phyloP scores from a whole-genome alignment of 2,888 invertebrate species.

The Thalpophila matura region DNA sequence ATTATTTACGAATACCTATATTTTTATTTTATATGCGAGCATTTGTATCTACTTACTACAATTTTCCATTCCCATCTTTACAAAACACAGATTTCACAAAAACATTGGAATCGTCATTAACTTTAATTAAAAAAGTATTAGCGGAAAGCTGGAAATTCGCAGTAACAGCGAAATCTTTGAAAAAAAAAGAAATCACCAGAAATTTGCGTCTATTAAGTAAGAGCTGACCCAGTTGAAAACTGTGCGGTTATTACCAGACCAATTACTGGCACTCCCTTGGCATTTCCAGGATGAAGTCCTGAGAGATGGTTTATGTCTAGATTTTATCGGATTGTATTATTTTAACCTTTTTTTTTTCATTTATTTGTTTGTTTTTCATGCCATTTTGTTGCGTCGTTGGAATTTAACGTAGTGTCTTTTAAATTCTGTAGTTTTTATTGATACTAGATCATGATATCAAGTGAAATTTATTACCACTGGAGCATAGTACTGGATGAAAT shows the following conservation, averaged over 20 bases:
- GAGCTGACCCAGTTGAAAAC: constrained; percentile 59
- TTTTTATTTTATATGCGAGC: background rate
- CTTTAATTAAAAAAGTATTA: constrained; percentile 2
- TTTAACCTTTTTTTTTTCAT: constrained; percentile 5
- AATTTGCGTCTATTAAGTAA: constrained; percentile 37
- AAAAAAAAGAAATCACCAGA: constrained; percentile 14
- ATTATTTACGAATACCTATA: background rate
- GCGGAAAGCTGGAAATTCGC: background rate
- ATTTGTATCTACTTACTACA: too few relatives aligned
- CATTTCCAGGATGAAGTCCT: background rate
- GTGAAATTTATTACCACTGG: too few relatives aligned
- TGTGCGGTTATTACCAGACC: constrained; percentile 49
- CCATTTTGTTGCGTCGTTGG: too few relatives aligned
- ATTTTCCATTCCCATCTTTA: background rate
- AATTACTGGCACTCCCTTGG: constrained; percentile 51
- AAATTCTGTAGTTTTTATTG: too few relatives aligned
- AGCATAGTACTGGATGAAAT: too few relatives aligned
- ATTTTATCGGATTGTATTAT: background rate
- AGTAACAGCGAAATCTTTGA: background rate
- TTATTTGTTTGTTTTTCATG: background rate
- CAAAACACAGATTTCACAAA: background rate
- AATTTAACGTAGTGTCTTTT: too few relatives aligned
- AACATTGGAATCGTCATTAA: background rate
- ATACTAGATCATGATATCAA: too few relatives aligned
- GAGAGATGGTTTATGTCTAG: background rate